Base-by-base conservation (phyloP, 2,797 vertebrate species). In the Onychomys arenicola region DNA sequence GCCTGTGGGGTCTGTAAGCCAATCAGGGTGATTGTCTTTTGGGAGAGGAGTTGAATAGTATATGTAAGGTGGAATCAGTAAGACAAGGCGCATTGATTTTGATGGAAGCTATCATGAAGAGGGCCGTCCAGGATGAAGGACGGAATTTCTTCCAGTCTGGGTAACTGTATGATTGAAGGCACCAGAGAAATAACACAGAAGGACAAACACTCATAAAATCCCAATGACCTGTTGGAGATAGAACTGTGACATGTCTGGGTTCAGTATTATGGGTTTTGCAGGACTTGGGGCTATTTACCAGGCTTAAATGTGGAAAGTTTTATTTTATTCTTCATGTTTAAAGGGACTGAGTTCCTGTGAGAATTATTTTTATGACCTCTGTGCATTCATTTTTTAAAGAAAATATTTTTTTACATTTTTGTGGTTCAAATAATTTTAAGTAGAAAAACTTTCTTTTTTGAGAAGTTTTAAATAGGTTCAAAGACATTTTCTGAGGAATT, bases 361-460 rank as follows among this genome's bases (percentile, higher is more conserved):
- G 87, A 97, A 89, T 87, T 92, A 89, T 84, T 97, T 97, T 95
- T 96, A 96, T 96, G 91, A 96, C 34, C 23, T 67, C 80, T 91
- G 27, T 94, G 49, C 13, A 71, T 95, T 83, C 10, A 19, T 77
- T 49, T 85, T 85, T 85, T 49, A 17, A 87, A 69, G 71, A 87
- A 90, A 57, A 73, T 83, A 80, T 69, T 75, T 61, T 67, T 93
- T 96, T 92, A 76, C 69, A 13, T 86, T 93, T 67, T 83, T 92
- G 40, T 90, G 27, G 65, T 75, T 93, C 87, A 96, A 96, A 40
- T 88, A 89, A 93, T 83, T 93, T 96, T 96, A 96, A 97, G 75
- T 96, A 96, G 89, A 95, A 97, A 97, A 96, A 57, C 86, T 88
- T 87, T 52, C 55, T 78, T 93, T 93, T 96, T 92, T 93, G 69